Base-by-base conservation (phyloP, 2,113 vertebrate species). In the Tringa solitaria region DNA sequence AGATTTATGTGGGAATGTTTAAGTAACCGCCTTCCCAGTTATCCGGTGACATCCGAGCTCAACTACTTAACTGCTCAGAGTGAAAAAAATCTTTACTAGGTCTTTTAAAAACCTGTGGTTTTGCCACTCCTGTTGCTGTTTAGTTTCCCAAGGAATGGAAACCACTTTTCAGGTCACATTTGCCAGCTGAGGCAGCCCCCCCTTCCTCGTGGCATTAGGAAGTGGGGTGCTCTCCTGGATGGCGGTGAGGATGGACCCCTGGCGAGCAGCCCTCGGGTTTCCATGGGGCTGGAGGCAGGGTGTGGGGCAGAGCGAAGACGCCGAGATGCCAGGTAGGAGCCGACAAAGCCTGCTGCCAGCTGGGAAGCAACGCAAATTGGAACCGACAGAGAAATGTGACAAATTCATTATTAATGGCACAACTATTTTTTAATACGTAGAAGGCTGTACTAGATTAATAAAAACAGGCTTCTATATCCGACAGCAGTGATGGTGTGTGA, bases 391-490 rank as follows among this genome's bases (percentile, higher is more conserved):
- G 91, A 95, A 90, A 91, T 72, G 72, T 92, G 87, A 86, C n/a
- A 92, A 92, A 96, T 96, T 56, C 90, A 96, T 95, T 96, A 97
- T 96, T 96, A 94, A 97, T 86, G 64, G 72, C 95, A 86, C 68
- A 87, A 95, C 76, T 92, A 95, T 90, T 88, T 88, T 93, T 95
- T 90, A 94, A 94, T 84, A 94, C 1, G 5, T 67, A 74, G 90
- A 92, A 95, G 68, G 51, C 85, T 94, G 85, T 91, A 95, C 67
- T 26, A 95, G 87, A 90, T 96, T 96, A 96, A 96, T 90, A 83
- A 95, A 95, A 90, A 1, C 88, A 70, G 90, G 50, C 30, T 93
- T 92, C 88, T 74, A 63, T 85, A 35, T 90, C 72, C 24, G 48
- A 95, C 57, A 91, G 84, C 53, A 50, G 27, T 4, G 67, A 64